Percentiles rank a stretch among this genome's conserved stretches.
phyloP scores from a whole-genome alignment of 2,113 vertebrate genomes.

The Pomatostomus ruficeps region DNA sequence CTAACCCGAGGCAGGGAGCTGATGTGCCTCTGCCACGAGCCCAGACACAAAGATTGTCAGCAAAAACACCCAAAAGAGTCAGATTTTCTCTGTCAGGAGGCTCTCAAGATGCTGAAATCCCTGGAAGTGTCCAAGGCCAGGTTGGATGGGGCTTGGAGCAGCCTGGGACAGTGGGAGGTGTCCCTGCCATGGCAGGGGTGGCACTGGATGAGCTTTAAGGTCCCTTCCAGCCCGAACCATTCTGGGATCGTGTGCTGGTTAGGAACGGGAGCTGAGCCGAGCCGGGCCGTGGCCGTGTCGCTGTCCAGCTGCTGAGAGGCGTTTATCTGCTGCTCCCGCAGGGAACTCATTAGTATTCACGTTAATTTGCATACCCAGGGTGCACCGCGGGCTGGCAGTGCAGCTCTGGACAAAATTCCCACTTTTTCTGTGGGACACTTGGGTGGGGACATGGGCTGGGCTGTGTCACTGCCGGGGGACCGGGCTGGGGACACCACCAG shows the following conservation, averaged over 20 bases:
- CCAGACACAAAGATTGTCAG: not conserved
- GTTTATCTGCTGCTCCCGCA: accelerated
- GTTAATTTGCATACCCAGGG: not conserved
- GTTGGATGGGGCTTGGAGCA: accelerated
- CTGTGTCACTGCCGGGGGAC: accelerated
- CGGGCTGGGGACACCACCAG: accelerated
- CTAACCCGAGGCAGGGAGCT: not conserved
- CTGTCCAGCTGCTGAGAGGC: accelerated
- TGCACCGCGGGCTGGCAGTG: accelerated
- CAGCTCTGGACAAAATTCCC: accelerated
- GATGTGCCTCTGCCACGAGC: not conserved
- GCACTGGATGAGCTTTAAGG: accelerated
- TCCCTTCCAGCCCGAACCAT: not conserved
- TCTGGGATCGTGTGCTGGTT: accelerated
- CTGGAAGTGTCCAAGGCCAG: not conserved
- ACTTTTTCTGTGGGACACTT: accelerated
- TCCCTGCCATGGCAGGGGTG: not conserved
- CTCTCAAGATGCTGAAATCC: not conserved
- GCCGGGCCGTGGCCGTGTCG: not conserved
- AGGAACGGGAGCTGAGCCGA: not conserved
- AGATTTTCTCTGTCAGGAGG: not conserved
- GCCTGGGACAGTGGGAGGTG: accelerated
- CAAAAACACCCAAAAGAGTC: not conserved
- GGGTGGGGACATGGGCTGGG: accelerated
- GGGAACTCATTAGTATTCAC: accelerated